Conservation (phyloP, 1,140 invertebrate genomes). For the Caligus rogercresseyi region DNA sequence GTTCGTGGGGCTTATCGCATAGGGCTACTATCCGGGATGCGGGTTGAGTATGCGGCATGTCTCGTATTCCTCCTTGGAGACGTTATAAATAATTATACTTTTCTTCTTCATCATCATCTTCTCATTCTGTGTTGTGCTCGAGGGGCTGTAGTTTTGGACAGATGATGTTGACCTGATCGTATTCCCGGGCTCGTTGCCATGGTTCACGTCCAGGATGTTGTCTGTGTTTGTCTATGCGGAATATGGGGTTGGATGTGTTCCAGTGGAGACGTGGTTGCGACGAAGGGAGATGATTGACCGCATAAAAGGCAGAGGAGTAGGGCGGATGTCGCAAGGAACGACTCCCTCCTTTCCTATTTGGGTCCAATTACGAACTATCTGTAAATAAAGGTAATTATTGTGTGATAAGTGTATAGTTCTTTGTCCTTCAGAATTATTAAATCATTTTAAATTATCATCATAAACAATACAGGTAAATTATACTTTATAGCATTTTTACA, state of each 20-base stretch:
- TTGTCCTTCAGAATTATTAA: too few species aligned
- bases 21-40: constrained; percentile 79
- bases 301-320: too few species aligned
- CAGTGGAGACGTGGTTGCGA: too few species aligned
- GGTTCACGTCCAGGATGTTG: constrained; percentile 88
- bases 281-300: too few species aligned
- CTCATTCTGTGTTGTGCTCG: constrained; percentile 42
- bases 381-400: too few species aligned
- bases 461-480: too few species aligned
- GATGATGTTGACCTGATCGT: constrained; percentile 87
- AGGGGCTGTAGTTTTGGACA: constrained; percentile 75
- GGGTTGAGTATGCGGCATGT: constrained; percentile 85
- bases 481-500: too few species aligned
- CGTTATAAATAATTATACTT: constrained; percentile 10
- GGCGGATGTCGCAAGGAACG: too few species aligned
- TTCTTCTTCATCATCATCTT: background rate
- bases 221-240: constrained; percentile 93
- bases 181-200: constrained; percentile 81
- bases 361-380: too few species aligned
- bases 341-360: too few species aligned
- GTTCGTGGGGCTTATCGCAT: constrained; percentile 81
- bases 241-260: constrained; percentile 43
- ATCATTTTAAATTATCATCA: too few species aligned
- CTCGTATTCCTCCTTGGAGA: constrained; percentile 81
- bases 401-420: too few species aligned